Evolutionary conservation across 2,888 invertebrate species (phyloP), one percentile per base, ranked within the genome.

Genomic region (Philonicus albiceps): DNA sequence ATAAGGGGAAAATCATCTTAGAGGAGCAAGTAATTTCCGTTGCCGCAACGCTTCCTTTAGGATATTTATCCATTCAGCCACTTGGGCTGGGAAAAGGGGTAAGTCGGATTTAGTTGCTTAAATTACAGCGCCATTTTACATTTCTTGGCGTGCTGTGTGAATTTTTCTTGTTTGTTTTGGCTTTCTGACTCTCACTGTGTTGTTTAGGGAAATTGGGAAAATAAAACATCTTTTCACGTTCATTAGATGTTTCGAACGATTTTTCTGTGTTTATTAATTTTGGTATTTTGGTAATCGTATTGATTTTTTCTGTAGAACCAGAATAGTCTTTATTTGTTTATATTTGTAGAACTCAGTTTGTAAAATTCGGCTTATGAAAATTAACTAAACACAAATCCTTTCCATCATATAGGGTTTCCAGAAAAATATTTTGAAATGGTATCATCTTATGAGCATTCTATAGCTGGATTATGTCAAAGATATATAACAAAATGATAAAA

Each of bases 31-130:
- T 93, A 88, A 93, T 98, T 89, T 96, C 98, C 0, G 97, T 99
- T 64, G 97, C 99, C 0, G 95, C 96, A 11, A 95, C 96, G 91
- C 93, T 99, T 87, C 98, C 98, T 0, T 94, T 96, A 5, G 97
- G 97, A 73, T 99, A 99, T 92, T 94, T 98, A 75, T 95, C 97
- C 13, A 96, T 97, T 90, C 97, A 98, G 91, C 97, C 97, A 1
- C 94, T 98, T 85, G 98, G 98, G 43, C 94, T 98, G 87, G 97
- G 97, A 86, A 97, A 96, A 95, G 98, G 98, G 93, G 97, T 97
- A 93, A 94, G 94, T 92, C 87, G 88, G 74, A 19, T 55, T 74
- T 76, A 85, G 78, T 53, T 85, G 75, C 40, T 37, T 49, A 49
- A 31, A 31, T 37, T 37, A 2, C n/a, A 31, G 13, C 5, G 13